phyloP scores from a whole-genome alignment of 35 echinoderm and acorn worm genomes.

The Antedon bifida region DNA sequence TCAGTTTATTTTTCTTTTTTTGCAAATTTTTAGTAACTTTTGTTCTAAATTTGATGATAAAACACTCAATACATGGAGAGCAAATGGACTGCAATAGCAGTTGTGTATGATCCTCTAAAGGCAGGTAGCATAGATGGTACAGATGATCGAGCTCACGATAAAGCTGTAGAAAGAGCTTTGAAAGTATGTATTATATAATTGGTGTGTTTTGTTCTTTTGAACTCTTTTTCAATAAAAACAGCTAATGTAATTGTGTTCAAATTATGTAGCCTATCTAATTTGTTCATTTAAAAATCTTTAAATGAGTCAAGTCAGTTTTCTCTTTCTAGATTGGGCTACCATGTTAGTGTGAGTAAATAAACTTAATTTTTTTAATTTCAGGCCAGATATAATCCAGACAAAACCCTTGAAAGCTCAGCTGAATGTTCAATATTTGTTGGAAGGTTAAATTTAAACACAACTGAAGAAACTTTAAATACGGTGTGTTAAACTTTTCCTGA shows the following conservation, averaged over 20 bases:
- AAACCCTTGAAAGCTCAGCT: conserved; percentile 29
- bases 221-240: no score
- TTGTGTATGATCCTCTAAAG: conserved; percentile 47
- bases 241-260: no score
- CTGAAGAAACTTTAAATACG: conserved; percentile 45
- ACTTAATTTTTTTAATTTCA: background rate
- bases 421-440: conserved; percentile 52
- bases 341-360: no score
- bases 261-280: no score
- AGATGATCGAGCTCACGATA: conserved; percentile 82
- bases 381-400: conserved; percentile 56
- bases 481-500: background rate
- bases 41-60: no score
- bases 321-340: no score
- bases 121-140: conserved; percentile 94
- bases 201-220: no score
- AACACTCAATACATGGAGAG: background rate
- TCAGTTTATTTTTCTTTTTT: no score
- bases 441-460: conserved; percentile 51
- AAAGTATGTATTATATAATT: background rate
- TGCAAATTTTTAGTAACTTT: no score
- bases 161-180: conserved; percentile 73
- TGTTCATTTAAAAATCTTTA: no score
- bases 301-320: no score
- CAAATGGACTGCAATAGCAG: conserved; percentile 16